These are phyloP conservation scores for Crocuta crocuta DNA, from an alignment of 2,113 vertebrate species.

Conservation along the genomic window DNA sequence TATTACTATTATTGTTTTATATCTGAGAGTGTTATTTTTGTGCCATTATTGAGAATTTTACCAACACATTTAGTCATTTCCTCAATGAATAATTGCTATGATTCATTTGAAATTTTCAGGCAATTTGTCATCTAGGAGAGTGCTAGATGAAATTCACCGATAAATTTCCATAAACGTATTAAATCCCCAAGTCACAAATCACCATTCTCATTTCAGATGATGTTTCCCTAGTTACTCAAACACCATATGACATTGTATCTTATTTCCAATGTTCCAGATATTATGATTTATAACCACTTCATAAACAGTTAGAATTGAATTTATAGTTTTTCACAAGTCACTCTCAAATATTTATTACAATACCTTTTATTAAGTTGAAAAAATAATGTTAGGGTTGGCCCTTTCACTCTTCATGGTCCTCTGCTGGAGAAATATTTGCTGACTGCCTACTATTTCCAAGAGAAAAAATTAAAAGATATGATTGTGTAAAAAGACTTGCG, in stretches of 20 bases:
- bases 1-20: background rate
- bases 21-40: background rate
- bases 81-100: conserved; percentile 73
- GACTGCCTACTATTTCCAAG: background rate
- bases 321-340: conserved; percentile 56
- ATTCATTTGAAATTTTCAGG: conserved; percentile 70
- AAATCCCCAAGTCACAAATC: conserved; percentile 64
- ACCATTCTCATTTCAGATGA: conserved; percentile 70
- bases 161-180: conserved; percentile 77
- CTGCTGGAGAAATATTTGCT: background rate
- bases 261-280: conserved; percentile 70
- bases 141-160: conserved; percentile 72
- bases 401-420: background rate
- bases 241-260: conserved; percentile 58
- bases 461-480: background rate
- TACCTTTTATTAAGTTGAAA: conserved; percentile 66
- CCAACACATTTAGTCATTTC: conserved; percentile 70
- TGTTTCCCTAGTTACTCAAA: conserved; percentile 69
- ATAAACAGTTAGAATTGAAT: conserved; percentile 75
- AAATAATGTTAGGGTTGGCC: conserved; percentile 39
- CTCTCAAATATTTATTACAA: conserved; percentile 71
- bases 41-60: conserved; percentile 63
- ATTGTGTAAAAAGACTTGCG: background rate
- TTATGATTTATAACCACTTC: conserved; percentile 72
- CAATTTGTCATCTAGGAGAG: conserved; percentile 59